Evolutionary conservation across 2,888 invertebrate genomes (phyloP).

Genomic region (Liodrosophila aerea): DNA sequence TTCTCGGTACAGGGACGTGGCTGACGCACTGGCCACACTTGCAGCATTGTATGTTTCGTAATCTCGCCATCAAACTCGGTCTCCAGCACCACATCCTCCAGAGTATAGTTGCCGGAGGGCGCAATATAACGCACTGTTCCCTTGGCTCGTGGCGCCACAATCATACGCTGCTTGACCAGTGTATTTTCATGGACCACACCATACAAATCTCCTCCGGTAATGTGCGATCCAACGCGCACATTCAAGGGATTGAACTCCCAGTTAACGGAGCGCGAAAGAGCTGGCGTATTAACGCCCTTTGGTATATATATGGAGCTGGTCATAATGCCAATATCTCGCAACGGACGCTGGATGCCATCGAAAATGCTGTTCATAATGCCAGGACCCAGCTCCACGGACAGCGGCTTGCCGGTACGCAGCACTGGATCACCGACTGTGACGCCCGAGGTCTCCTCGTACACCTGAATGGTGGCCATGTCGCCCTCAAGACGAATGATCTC

Average conservation of each 20-base stretch:
- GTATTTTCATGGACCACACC: conserved; percentile 98
- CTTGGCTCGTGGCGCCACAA: conserved; percentile 96
- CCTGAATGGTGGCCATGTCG: conserved; percentile 99
- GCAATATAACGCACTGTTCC: conserved; percentile 98
- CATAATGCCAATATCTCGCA: conserved; percentile 96
- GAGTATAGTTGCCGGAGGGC: conserved; percentile 94
- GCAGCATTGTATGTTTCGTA: conserved; percentile 95
- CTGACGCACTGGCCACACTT: conserved; percentile 99
- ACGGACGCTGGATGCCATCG: conserved; percentile 99
- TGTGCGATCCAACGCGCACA: conserved; percentile 94
- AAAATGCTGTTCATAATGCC: conserved; percentile 99
- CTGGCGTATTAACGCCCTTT: conserved; percentile 97
- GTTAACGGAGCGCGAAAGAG: conserved; percentile 88
- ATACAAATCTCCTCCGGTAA: conserved; percentile 98
- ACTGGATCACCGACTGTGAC: conserved; percentile 99
- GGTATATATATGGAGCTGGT: conserved; percentile 99
- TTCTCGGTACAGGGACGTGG: conserved; percentile 98
- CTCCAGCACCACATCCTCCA: conserved; percentile 96
- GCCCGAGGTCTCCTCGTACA: conserved; percentile 97
- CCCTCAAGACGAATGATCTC: conserved; percentile 99
- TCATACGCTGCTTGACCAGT: conserved; percentile 97
- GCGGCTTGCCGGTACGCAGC: conserved; percentile 97
- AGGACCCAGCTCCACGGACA: conserved; percentile 99
- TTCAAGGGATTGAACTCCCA: conserved; percentile 96
- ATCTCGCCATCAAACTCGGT: conserved; percentile 98